A percentile compares a stretch with the other conserved stretches of the same genome.
These are phyloP conservation scores for Hemistola chrysoprasaria DNA, from an alignment of 2,888 invertebrate genomes.

Conservation along the genomic window DNA sequence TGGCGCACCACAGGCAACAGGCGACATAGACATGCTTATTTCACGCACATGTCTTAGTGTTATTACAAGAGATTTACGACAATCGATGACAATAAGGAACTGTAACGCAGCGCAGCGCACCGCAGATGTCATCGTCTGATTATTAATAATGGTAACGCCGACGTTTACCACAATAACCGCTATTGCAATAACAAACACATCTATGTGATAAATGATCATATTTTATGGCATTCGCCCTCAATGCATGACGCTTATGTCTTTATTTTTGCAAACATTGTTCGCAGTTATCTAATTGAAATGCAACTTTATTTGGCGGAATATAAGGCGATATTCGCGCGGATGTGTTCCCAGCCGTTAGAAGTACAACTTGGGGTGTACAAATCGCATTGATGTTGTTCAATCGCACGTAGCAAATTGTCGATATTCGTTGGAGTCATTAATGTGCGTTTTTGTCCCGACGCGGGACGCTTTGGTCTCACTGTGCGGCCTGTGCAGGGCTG, in stretches of 20 bases:
- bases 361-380: conserved; percentile 58
- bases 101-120: no score
- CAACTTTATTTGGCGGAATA: conserved; percentile 7
- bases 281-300: conserved; percentile 20
- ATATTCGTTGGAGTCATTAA: conserved; percentile 69
- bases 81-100: conserved; percentile 50
- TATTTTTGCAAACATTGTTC: conserved; percentile 55
- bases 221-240: conserved; percentile 74
- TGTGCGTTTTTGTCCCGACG: conserved; percentile 53
- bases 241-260: conserved; percentile 70
- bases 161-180: conserved; percentile 75
- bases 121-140: conserved; percentile 69
- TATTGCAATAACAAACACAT: conserved; percentile 73
- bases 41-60: conserved; percentile 42
- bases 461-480: conserved; percentile 37
- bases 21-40: conserved; percentile 34
- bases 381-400: conserved; percentile 75
- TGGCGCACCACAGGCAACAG: neutral
- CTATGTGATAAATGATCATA: conserved; percentile 76
- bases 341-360: conserved; percentile 40
- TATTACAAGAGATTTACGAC: conserved; percentile 42
- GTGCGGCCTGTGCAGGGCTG: conserved; percentile 49
- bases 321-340: conserved; percentile 27
- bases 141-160: conserved; percentile 73
- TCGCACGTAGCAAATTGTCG: conserved; percentile 79